Conservation (phyloP, 1,140 invertebrate species). For the Lethrus apterus region DNA sequence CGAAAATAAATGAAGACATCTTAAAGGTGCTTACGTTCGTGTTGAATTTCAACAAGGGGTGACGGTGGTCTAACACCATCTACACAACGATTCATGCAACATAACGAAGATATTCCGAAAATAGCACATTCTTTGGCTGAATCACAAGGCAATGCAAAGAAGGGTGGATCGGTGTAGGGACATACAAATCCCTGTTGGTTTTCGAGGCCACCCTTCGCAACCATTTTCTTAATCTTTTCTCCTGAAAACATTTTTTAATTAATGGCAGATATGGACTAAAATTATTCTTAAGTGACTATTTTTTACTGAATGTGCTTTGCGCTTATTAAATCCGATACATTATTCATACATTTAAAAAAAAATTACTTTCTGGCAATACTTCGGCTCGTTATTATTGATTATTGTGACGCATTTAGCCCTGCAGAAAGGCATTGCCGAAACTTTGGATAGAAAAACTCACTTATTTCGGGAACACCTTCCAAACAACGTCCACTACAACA, state of each 20-base stretch:
- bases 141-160: conserved; percentile 21
- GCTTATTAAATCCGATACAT: neutral
- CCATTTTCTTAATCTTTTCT: neutral
- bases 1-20: no score
- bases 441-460: neutral
- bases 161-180: conserved; percentile 14
- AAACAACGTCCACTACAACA: conserved; percentile 20
- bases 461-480: conserved; percentile 16
- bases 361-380: neutral
- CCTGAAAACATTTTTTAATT: neutral
- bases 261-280: no score
- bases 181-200: conserved; percentile 16
- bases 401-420: neutral
- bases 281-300: no score
- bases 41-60: conserved; percentile 3
- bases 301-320: neutral
- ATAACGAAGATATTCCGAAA: conserved; percentile 17
- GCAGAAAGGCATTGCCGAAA: neutral
- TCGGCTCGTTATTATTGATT: neutral
- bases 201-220: neutral
- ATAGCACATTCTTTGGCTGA: conserved; percentile 12
- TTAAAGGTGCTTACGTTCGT: conserved; percentile 10
- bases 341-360: neutral
- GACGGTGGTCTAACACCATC: conserved; percentile 2
- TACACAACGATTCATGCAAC: conserved; percentile 15